These are phyloP conservation scores for Sclerodermus sp. DNA, from an alignment of 2,888 invertebrate genomes.

Conservation along the genomic window DNA sequence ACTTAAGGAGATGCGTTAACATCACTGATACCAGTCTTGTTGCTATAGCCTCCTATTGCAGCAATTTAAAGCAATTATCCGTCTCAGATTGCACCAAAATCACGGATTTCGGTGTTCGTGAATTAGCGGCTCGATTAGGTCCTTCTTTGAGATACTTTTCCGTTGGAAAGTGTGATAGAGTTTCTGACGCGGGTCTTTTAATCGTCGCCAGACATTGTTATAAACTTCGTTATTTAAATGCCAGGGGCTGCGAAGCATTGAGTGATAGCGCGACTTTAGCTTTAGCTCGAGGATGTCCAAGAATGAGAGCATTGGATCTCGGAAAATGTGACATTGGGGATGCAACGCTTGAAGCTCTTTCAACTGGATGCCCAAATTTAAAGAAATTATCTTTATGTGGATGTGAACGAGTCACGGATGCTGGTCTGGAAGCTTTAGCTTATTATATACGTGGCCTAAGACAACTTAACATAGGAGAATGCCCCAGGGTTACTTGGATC, in stretches of 20 bases:
- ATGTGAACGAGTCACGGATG: slow-evolving; percentile 88
- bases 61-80: slow-evolving; percentile 80
- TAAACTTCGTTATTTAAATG: slow-evolving; percentile 86
- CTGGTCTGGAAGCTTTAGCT: slow-evolving; percentile 84
- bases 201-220: slow-evolving; percentile 86
- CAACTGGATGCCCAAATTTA: slow-evolving; percentile 86
- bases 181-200: slow-evolving; percentile 86
- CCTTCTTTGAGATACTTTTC: slow-evolving; percentile 89
- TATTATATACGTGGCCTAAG: slow-evolving; percentile 88
- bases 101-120: slow-evolving; percentile 89
- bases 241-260: slow-evolving; percentile 89
- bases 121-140: slow-evolving; percentile 80
- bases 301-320: slow-evolving; percentile 83
- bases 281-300: slow-evolving; percentile 81
- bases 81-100: slow-evolving; percentile 88
- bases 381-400: slow-evolving; percentile 87
- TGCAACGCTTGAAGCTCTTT: slow-evolving; percentile 81
- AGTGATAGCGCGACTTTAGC: slow-evolving; percentile 91
- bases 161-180: slow-evolving; percentile 90
- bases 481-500: slow-evolving; percentile 78
- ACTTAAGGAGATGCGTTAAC: slow-evolving; percentile 83
- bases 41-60: slow-evolving; percentile 87
- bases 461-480: slow-evolving; percentile 91
- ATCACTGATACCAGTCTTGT: slow-evolving; percentile 92
- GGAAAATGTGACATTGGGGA: slow-evolving; percentile 95